Percentiles rank a stretch among this genome's conserved stretches.
Evolutionary conservation across 2,888 invertebrate genomes (phyloP).

Genomic region (Zygogramma bicolorata): DNA sequence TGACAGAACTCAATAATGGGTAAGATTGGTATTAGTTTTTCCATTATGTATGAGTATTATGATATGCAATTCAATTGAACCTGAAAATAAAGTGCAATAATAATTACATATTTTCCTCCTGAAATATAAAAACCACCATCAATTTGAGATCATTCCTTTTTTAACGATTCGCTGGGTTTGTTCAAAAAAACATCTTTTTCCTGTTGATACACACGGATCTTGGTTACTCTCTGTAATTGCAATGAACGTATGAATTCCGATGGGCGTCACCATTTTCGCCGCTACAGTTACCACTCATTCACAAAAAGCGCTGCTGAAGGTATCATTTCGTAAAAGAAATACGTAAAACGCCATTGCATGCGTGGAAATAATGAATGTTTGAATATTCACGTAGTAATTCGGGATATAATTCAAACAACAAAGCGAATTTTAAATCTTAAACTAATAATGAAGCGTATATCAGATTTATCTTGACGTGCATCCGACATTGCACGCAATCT

Average conservation of each 20-base stretch:
- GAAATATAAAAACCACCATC: neutral
- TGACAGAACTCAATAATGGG: too few relatives aligned
- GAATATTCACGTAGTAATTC: conserved; percentile 28
- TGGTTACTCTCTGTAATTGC: neutral
- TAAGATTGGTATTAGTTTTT: too few relatives aligned
- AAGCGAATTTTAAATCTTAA: conserved; percentile 43
- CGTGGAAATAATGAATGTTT: conserved; percentile 37
- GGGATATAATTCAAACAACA: conserved; percentile 41
- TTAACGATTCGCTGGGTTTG: neutral
- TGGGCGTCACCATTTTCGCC: neutral
- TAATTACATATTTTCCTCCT: neutral
- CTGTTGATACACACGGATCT: neutral
- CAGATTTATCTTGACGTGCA: conserved; percentile 41
- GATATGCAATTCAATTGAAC: too few relatives aligned
- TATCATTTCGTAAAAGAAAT: conserved; percentile 29
- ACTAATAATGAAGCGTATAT: conserved; percentile 42
- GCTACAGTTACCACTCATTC: conserved; percentile 15
- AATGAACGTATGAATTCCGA: neutral
- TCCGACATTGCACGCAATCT: conserved; percentile 40
- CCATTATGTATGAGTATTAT: too few relatives aligned
- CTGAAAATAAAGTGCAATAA: too few relatives aligned
- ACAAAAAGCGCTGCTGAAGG: conserved; percentile 10
- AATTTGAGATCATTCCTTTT: conserved; percentile 1
- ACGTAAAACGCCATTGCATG: conserved; percentile 30
- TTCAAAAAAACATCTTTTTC: neutral